Conservation (phyloP, 2,113 vertebrate genomes). For the Rynchops niger region DNA sequence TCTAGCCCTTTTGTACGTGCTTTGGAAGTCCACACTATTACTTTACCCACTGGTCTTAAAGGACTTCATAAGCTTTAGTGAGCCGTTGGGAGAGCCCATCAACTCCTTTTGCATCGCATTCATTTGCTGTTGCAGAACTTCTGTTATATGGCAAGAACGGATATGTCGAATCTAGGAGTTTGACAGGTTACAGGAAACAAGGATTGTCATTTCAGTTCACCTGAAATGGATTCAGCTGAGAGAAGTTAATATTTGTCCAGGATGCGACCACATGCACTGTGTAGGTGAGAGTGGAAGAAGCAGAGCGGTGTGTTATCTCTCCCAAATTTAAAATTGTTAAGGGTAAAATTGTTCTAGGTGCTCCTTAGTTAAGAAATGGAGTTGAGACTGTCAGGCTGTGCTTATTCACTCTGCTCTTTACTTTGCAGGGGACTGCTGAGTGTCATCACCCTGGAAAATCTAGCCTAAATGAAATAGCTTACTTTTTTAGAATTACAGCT, state of each 20-base stretch:
- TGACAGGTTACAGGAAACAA: neutral
- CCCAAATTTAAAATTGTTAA: no score
- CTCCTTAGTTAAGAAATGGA: neutral
- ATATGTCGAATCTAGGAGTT: neutral
- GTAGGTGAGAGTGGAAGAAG: neutral
- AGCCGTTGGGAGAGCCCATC: rapidly evolving
- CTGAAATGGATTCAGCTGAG: neutral
- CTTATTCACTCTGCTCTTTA: neutral
- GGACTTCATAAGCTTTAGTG: neutral
- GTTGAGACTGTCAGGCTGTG: rapidly evolving
- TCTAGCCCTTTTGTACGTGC: neutral
- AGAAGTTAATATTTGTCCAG: neutral
- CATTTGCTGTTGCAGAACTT: neutral
- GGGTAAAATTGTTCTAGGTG: neutral
- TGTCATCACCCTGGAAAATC: neutral
- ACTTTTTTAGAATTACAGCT: neutral
- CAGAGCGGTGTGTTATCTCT: neutral
- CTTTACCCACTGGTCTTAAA: neutral
- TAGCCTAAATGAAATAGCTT: neutral
- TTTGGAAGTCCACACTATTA: neutral
- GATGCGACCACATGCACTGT: neutral
- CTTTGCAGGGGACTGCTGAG: neutral
- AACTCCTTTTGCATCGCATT: neutral
- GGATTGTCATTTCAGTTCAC: neutral
- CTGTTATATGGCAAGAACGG: neutral